A percentile compares a stretch with the other conserved stretches of the same genome.
These are phyloP conservation scores for Anthoptus insignis DNA, from an alignment of 2,888 invertebrate species.

Conservation along the genomic window DNA sequence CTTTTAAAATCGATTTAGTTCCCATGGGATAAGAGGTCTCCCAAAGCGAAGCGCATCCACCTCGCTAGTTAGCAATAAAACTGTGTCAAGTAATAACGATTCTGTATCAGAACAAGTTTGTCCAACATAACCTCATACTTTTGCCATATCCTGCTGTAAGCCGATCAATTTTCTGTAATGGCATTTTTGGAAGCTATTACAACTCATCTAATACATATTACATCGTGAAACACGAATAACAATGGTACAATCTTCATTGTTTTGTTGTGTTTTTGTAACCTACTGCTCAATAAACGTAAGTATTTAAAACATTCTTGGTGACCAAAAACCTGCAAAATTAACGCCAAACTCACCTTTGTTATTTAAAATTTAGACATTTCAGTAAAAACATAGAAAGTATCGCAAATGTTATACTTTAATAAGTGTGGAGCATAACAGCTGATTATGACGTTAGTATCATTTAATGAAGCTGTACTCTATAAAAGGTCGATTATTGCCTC, in stretches of 20 bases:
- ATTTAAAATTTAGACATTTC: neutral
- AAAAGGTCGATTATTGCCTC: neutral
- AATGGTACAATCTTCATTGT: neutral
- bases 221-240: neutral
- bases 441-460: conserved; percentile 39
- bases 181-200: too few species aligned
- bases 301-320: neutral
- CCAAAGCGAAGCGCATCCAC: too few species aligned
- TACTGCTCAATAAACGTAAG: neutral
- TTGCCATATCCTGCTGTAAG: neutral
- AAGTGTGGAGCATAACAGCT: conserved; percentile 43
- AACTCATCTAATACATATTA: too few species aligned
- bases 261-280: neutral
- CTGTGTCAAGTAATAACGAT: too few species aligned
- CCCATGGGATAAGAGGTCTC: too few species aligned
- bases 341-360: neutral
- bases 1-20: too few species aligned
- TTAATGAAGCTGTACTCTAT: neutral
- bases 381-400: neutral
- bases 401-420: neutral
- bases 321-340: neutral
- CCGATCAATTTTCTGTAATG: too few species aligned
- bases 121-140: conserved; percentile 2
- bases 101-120: too few species aligned
- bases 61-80: too few species aligned